phyloP scores from a whole-genome alignment of 2,888 invertebrate species.

The Rhamphomyia laevipes region DNA sequence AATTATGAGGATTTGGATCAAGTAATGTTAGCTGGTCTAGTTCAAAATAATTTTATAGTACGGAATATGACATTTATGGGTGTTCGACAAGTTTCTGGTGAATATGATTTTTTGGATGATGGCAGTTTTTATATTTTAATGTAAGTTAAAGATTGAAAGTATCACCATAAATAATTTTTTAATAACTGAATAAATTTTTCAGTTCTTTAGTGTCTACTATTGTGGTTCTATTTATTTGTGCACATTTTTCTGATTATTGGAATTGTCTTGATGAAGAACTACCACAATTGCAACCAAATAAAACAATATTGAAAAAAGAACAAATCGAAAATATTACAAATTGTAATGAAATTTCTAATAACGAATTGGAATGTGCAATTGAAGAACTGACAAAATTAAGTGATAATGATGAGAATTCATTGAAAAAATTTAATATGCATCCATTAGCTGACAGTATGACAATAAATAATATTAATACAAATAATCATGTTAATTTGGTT shows the following conservation, averaged over 20 bases:
- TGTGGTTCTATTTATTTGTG: background rate
- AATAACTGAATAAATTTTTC: background rate
- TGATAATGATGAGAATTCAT: slow-evolving; percentile 18
- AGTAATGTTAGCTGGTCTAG: slow-evolving; percentile 21
- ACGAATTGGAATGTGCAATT: slow-evolving; percentile 11
- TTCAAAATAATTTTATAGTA: slow-evolving; percentile 22
- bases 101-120: slow-evolving; percentile 23
- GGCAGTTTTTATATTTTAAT: slow-evolving; percentile 23
- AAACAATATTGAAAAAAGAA: background rate
- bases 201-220: background rate
- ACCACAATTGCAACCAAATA: background rate
- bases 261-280: background rate
- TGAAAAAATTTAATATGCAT: slow-evolving; percentile 14
- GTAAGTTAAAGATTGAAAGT: slow-evolving; percentile 18
- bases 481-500: slow-evolving; percentile 29
- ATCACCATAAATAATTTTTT: background rate
- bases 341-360: slow-evolving; percentile 7
- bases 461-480: slow-evolving; percentile 26
- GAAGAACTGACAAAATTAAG: slow-evolving; percentile 13
- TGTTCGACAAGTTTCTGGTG: slow-evolving; percentile 20
- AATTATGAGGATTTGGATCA: slow-evolving; percentile 21
- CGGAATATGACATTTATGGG: slow-evolving; percentile 21
- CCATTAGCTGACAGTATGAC: slow-evolving; percentile 19
- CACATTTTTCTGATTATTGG: background rate
- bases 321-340: background rate